Conservation (phyloP, 2,888 invertebrate species). For the Drosophila nigritarsus region DNA sequence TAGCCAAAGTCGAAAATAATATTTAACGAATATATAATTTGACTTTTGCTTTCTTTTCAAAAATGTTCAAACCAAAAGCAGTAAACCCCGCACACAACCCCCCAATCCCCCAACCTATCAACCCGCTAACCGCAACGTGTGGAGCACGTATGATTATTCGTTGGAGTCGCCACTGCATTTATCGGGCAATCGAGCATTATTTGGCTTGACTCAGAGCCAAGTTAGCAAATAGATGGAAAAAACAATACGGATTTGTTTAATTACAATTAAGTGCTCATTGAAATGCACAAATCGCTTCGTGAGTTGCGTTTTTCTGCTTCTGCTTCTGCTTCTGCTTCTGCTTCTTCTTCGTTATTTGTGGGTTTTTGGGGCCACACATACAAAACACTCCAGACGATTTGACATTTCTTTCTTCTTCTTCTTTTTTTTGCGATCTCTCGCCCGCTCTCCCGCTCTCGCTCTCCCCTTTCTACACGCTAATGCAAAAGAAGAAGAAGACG, state of each 20-base stretch:
- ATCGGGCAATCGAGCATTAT: conserved; percentile 39
- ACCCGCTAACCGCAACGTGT: conserved; percentile 4
- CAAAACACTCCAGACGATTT: conserved; percentile 34
- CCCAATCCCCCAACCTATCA: neutral
- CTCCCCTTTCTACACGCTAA: conserved; percentile 19
- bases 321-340: neutral
- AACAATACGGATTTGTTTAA: conserved; percentile 48
- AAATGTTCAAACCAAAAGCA: conserved; percentile 40
- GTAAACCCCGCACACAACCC: neutral
- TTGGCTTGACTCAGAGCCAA: conserved; percentile 53
- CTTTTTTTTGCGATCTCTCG: neutral
- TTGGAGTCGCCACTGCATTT: conserved; percentile 2
- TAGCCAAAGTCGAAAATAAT: conserved; percentile 11
- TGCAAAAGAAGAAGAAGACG: conserved; percentile 8
- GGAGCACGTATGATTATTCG: conserved; percentile 36
- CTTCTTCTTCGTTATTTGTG: neutral
- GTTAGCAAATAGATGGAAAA: conserved; percentile 9
- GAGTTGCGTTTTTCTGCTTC: conserved; percentile 13
- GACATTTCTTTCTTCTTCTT: conserved; percentile 12
- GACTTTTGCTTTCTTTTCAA: conserved; percentile 68
- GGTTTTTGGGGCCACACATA: conserved; percentile 37
- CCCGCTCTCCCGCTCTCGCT: neutral
- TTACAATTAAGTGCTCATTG: conserved; percentile 48
- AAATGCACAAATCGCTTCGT: conserved; percentile 57
- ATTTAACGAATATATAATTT: neutral